Evolutionary conservation across 2,888 invertebrate genomes (phyloP), one percentile per base, ranked within the genome.

Genomic region (Macaria liturata): DNA sequence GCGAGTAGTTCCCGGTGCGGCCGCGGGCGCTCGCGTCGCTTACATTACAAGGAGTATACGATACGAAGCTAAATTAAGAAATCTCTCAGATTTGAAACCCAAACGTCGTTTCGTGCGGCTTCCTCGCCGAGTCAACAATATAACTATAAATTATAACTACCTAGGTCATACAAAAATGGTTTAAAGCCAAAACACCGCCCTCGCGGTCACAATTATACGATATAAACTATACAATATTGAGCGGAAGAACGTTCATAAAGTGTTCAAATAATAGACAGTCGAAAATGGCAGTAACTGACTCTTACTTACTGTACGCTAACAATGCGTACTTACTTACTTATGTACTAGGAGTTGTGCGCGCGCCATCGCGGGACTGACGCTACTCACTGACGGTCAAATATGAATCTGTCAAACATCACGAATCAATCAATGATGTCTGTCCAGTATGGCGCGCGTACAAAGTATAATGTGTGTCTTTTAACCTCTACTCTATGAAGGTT

Each of bases 31-130:
- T 7, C 5, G 7, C 34, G 4, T 5, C 42, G n/a, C 58, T 66
- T 67, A 67, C 52, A 63, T 66, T 67, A 67, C 52, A 63, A 54
- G 62, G 75, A 72, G 59, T 71, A 57, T 52, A 47, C 50, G 51
- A 54, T 56, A 49, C 59, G 6, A 73, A 71, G 49, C 49, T 50
- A 62, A 59, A 39, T 53, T 56, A 62, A 66, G 64, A 60, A 80
- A 82, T 83, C 81, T 81, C 79, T 75, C 69, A 79, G 76, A 79
- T 78, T 74, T 72, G 62, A 65, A 77, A 78, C 75, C 69, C 59
- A 69, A 73, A 72, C 64, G 57, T 65, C 58, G 65, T 73, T 83
- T 83, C 77, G 84, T 81, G 85, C 84, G 83, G 80, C 34, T 37
- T 1, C 20, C n/a, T 8, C 42, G n/a, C 4, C 42, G 9, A 0